Conservation (phyloP, 2,797 vertebrate species). For the Sylvilagus floridanus region DNA sequence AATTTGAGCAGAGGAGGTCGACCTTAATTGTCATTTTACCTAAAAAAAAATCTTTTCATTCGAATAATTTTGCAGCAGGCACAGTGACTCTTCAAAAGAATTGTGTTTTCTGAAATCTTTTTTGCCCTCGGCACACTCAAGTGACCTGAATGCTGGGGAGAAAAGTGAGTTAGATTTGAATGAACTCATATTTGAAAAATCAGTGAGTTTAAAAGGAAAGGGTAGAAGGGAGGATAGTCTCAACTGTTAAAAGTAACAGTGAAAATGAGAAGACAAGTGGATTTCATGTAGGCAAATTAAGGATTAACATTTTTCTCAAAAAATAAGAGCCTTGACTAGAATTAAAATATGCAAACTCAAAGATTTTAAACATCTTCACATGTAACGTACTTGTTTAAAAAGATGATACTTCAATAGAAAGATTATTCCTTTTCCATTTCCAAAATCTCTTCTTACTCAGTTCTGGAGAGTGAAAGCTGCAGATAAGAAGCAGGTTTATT, state of each 20-base stretch:
- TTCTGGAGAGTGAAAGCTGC: background rate
- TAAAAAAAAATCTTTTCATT: slow-evolving; percentile 84
- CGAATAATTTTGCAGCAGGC: slow-evolving; percentile 85
- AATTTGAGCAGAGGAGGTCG: slow-evolving; percentile 86
- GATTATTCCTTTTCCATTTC: background rate
- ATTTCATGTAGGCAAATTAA: slow-evolving; percentile 42
- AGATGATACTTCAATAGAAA: background rate
- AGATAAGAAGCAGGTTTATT: background rate
- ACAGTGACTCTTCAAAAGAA: slow-evolving; percentile 83
- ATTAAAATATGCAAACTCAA: slow-evolving; percentile 34
- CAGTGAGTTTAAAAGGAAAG: slow-evolving; percentile 5
- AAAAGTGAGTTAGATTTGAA: slow-evolving; percentile 69
- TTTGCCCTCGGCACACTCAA: slow-evolving; percentile 51
- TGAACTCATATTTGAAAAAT: slow-evolving; percentile 60
- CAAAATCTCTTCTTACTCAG: background rate
- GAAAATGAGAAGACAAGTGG: slow-evolving; percentile 28
- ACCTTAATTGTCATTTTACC: slow-evolving; percentile 86
- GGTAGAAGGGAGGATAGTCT: background rate
- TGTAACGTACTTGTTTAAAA: slow-evolving; percentile 11
- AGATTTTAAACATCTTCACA: background rate
- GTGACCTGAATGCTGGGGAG: slow-evolving; percentile 74
- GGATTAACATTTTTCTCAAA: background rate
- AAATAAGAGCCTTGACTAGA: background rate
- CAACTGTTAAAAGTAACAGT: slow-evolving; percentile 16
- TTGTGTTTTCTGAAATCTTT: slow-evolving; percentile 81